Percentiles rank a stretch among this genome's conserved stretches.
phyloP scores from a whole-genome alignment of 37 sponge, comb jelly and placozoan species.

The Halisarca cf. caerulea region DNA sequence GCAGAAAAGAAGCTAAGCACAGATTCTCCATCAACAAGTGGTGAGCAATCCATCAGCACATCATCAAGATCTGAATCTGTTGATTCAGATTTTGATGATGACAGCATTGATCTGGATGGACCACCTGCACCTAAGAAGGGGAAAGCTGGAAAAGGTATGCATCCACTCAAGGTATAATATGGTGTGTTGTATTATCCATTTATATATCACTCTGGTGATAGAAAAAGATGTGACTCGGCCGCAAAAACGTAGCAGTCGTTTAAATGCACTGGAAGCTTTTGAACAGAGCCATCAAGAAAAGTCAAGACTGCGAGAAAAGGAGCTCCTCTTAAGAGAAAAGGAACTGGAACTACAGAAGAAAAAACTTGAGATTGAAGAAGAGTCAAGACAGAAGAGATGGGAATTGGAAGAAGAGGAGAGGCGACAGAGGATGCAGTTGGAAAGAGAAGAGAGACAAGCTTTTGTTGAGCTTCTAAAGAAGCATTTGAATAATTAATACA shows the following conservation, averaged over 20 bases:
- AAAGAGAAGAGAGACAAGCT: neutral
- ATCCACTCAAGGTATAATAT: no score
- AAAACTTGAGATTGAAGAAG: neutral
- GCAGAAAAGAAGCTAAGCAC: neutral
- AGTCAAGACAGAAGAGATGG: neutral
- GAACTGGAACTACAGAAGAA: neutral
- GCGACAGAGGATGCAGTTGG: neutral
- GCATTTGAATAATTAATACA: neutral
- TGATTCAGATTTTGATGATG: neutral
- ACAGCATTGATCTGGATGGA: neutral
- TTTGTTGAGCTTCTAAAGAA: neutral
- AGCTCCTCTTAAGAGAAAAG: no score
- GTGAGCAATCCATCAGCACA: no score
- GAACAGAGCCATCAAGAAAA: neutral
- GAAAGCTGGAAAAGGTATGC: no score
- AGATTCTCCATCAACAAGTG: no score
- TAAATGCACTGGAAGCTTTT: neutral
- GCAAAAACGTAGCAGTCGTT: no score
- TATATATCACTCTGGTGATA: no score
- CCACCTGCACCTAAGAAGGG: neutral
- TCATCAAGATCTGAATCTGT: no score
- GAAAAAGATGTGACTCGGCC: no score
- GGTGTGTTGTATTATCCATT: no score
- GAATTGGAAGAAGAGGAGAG: conserved; percentile 3
- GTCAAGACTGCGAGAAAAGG: neutral